Conservation (phyloP, 2,797 vertebrate genomes). For the Lepilemur septentrionalis region DNA sequence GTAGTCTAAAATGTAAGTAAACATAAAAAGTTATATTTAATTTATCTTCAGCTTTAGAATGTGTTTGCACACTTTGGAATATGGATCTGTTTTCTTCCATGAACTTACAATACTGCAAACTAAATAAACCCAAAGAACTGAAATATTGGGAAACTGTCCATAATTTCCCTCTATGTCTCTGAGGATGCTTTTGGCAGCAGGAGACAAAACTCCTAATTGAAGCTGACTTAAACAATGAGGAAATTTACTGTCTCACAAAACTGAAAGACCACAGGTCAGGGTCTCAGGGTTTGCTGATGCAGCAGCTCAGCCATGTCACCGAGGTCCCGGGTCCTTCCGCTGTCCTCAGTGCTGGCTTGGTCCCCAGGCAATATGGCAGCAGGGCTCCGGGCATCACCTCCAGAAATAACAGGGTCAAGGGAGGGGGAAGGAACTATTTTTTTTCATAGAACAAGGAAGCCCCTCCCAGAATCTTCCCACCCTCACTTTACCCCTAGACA, state of each 20-base stretch:
- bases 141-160: background rate
- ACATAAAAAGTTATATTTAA: background rate
- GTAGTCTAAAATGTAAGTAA: conserved; percentile 8
- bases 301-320: background rate
- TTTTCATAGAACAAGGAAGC: background rate
- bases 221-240: background rate
- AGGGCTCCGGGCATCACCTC: background rate
- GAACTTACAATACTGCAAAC: background rate
- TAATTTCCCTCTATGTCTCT: background rate
- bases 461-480: background rate
- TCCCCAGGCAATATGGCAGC: background rate
- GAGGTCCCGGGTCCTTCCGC: background rate
- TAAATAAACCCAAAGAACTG: background rate
- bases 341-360: background rate
- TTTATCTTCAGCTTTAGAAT: background rate
- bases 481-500: background rate
- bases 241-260: background rate
- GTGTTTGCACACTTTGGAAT: background rate
- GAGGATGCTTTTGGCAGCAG: background rate
- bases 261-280: background rate
- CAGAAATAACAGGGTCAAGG: background rate
- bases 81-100: conserved; percentile 13
- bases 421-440: background rate
- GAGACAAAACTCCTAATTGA: background rate
- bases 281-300: background rate